These are phyloP conservation scores for Pitangus sulphuratus DNA, from an alignment of 2,797 vertebrate species.

Conservation along the genomic window DNA sequence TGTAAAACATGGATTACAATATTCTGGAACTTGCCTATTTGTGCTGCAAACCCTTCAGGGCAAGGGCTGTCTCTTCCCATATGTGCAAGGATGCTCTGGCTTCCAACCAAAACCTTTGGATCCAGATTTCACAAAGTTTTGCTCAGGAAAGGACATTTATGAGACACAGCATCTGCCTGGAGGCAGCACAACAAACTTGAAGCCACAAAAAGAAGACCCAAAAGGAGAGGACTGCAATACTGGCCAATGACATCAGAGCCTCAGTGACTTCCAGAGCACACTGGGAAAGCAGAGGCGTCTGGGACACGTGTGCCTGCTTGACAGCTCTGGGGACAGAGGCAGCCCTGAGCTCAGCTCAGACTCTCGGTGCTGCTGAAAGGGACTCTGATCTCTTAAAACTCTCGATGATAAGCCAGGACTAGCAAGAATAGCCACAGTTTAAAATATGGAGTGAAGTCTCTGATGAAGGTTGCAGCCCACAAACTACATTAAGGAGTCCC, in stretches of 20 bases:
- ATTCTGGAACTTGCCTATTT: neutral
- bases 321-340: neutral
- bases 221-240: neutral
- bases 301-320: neutral
- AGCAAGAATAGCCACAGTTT: neutral
- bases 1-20: neutral
- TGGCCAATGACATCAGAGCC: neutral
- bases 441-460: neutral
- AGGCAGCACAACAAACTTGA: neutral
- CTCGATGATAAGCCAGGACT: fast-evolving
- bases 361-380: fast-evolving
- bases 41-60: neutral
- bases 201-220: neutral
- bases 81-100: neutral
- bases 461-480: neutral
- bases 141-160: neutral
- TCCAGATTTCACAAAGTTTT: neutral
- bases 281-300: neutral
- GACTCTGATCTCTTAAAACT: neutral
- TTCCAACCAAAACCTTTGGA: neutral
- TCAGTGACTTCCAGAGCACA: neutral
- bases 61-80: neutral
- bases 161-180: neutral
- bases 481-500: neutral
- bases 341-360: neutral